Evolutionary conservation across 2,113 vertebrate species (phyloP), one percentile per base, ranked within the genome.

Genomic region (Poicephalus meyeri): DNA sequence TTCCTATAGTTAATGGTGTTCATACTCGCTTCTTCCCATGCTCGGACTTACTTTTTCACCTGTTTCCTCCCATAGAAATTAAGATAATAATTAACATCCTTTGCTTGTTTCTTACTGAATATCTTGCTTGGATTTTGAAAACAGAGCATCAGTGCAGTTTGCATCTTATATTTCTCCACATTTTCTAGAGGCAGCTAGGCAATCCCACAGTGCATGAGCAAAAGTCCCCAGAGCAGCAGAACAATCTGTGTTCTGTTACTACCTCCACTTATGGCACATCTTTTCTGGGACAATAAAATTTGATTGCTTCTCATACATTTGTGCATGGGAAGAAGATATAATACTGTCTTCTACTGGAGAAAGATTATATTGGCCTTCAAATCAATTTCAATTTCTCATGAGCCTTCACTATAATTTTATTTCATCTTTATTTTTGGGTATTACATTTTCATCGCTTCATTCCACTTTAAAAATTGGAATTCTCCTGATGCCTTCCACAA

Each of bases 371-470:
- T 81, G 9, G 73, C 83, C 80, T 94, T 91, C 83, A 91, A 94
- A 96, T 97, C 92, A 95, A 96, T 95, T 96, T 92, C 92, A 92
- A 81, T 95, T 93, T 92, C 95, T 94, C 73, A 53, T 53, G 88
- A 84, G 83, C 91, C 69, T 93, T 93, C 93, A 55, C 90, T 91
- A 89, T 81, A 81, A 95, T 91, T 96, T 94, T 86, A 93, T 95
- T 94, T 93, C 70, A 52, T 90, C 80, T 95, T 96, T 96, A 94
- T 88, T 97, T 96, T 94, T 1, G 69, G 50, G 17, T 76, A 94
- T 91, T 95, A 87, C 61, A 63, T 96, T 96, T 96, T 95, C 91
- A 94, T 94, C 23, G 13, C 77, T 94, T 94, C 88, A 91, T 91
- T 96, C 70, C 86, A 5, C 61, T 87, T 92, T 76, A 82, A 88